These are phyloP conservation scores for Rhinolophus sinicus DNA, from an alignment of 2,113 vertebrate species.

Conservation along the genomic window DNA sequence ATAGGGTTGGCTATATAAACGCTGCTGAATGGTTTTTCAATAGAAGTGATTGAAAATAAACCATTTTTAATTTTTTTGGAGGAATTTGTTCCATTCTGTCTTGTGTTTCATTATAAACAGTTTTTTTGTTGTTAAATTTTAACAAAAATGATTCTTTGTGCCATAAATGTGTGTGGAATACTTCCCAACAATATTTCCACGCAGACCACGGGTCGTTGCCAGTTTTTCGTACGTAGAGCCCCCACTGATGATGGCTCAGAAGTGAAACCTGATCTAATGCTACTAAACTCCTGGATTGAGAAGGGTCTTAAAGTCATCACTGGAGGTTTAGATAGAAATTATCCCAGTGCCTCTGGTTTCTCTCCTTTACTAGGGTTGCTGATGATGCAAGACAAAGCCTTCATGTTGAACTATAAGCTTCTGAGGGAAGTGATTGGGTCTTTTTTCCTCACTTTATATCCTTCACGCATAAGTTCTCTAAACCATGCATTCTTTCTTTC, in stretches of 20 bases:
- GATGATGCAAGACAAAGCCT: neutral
- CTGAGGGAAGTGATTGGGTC: too few species aligned
- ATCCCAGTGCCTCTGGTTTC: constrained; percentile 3
- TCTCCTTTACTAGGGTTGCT: neutral
- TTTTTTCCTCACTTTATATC: neutral
- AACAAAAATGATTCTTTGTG: constrained; percentile 49
- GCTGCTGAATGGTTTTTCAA: constrained; percentile 59
- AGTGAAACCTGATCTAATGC: constrained; percentile 1
- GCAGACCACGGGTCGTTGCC: neutral
- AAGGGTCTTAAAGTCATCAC: constrained; percentile 11
- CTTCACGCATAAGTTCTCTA: neutral
- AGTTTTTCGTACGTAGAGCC: neutral
- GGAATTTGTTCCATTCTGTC: constrained; percentile 76
- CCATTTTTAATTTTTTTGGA: constrained; percentile 18
- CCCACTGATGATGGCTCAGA: neutral
- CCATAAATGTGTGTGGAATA: constrained; percentile 54
- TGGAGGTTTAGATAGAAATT: neutral
- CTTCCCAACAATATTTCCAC: constrained; percentile 60
- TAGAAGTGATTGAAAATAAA: constrained; percentile 65
- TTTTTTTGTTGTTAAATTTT: neutral
- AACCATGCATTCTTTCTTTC: neutral
- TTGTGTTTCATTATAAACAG: constrained; percentile 74
- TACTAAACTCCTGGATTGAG: neutral
- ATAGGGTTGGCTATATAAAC: constrained; percentile 40
- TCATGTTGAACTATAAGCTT: neutral